A percentile compares a stretch with the other conserved stretches of the same genome.
phyloP scores from a whole-genome alignment of 2,113 vertebrate species.

The Canis aureus region DNA sequence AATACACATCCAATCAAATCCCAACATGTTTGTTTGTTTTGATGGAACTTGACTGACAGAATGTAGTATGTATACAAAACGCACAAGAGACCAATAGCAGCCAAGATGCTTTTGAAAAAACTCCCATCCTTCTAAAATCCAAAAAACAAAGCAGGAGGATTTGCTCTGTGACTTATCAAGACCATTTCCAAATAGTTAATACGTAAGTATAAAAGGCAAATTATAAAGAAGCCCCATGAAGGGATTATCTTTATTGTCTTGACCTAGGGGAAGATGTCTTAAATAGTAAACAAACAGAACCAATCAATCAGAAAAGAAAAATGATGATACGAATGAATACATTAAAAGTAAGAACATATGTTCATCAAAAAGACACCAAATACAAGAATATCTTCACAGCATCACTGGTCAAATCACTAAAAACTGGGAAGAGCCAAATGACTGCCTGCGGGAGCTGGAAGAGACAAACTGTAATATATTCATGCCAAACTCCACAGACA shows the following conservation, averaged over 20 bases:
- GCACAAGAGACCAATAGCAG: neutral
- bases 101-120: neutral
- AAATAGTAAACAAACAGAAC: neutral
- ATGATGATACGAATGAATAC: neutral
- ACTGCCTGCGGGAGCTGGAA: neutral
- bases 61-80: neutral
- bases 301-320: neutral
- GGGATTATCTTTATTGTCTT: neutral
- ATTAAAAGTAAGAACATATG: neutral
- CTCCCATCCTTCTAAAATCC: neutral
- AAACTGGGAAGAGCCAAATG: neutral
- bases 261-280: neutral
- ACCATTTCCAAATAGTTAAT: neutral
- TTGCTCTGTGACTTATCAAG: neutral
- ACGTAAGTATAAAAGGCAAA: neutral
- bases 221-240: neutral
- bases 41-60: neutral
- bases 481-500: neutral
- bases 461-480: neutral
- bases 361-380: neutral
- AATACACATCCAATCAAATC: neutral
- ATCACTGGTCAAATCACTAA: neutral
- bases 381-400: neutral
- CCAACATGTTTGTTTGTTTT: neutral
- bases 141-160: neutral